Evolutionary conservation across 2,888 invertebrate genomes (phyloP).

Genomic region (Plagodis dolabraria): DNA sequence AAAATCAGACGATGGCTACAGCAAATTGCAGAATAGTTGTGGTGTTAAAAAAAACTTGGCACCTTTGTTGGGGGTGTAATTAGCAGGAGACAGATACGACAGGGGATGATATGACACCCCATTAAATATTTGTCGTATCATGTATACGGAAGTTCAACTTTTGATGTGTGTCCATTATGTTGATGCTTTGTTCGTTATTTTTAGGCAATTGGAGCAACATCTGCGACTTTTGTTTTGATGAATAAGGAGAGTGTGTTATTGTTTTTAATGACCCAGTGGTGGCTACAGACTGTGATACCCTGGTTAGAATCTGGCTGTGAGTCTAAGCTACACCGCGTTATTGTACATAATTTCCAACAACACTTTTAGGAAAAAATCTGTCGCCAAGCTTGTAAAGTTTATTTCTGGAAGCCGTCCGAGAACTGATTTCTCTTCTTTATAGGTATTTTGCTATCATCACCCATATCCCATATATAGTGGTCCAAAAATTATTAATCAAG

Average conservation of each 20-base stretch:
- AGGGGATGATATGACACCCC: slow-evolving; percentile 24
- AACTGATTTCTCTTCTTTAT: too few species aligned
- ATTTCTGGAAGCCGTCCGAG: too few species aligned
- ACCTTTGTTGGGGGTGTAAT: slow-evolving; percentile 26
- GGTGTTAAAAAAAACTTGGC: slow-evolving; percentile 19
- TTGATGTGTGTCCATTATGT: slow-evolving; percentile 11
- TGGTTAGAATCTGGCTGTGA: too few species aligned
- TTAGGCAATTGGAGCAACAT: slow-evolving; percentile 4
- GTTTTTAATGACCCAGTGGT: background rate
- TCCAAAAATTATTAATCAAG: too few species aligned
- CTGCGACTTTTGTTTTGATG: background rate
- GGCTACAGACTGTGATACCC: too few species aligned
- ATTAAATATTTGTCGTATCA: slow-evolving; percentile 23
- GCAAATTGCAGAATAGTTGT: background rate
- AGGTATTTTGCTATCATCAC: too few species aligned
- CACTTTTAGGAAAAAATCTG: too few species aligned
- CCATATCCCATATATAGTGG: too few species aligned
- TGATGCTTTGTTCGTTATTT: slow-evolving; percentile 14
- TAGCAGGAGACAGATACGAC: slow-evolving; percentile 18
- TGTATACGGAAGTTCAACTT: slow-evolving; percentile 7
- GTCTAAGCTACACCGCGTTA: too few species aligned
- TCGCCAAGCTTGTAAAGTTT: too few species aligned
- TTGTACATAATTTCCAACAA: too few species aligned
- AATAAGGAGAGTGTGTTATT: background rate
- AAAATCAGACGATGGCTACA: too few species aligned